Base-by-base conservation (phyloP, 2,888 invertebrate genomes). In the Bibio marci region DNA sequence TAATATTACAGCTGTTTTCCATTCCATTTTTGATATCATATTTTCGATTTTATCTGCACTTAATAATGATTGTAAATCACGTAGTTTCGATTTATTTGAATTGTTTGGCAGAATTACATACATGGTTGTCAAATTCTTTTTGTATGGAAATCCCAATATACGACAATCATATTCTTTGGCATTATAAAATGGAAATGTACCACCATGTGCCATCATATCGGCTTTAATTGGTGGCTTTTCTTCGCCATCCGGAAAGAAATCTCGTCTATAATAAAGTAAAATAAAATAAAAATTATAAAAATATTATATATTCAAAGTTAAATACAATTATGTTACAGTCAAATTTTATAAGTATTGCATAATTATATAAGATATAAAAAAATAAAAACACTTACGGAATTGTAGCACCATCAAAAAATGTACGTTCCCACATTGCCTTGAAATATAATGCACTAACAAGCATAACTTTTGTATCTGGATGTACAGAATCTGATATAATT, bases 371-470 rank as follows among this genome's bases (percentile, higher is more conserved):
- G 31, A 37, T 19, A n/a, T 26, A 30, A 33, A 18, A 11, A 25
- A 2, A 11, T 18, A 19, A 22, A 18, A 36, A 12, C 11, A 38
- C 39, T 47, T 52, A 66, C 66, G 55, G 58, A 48, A 53, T 56
- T 0, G 76, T 76, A 5, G 57, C 53, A 2, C 56, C 57, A 0
- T 55, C 54, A 14, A 68, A 58, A 50, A 79, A 80, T 15, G 72
- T 67, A 22, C 65, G 61, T 45, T 73, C 68, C 80, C 80, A 80
- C 66, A 55, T 51, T 10, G 51, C 61, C 47, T 54, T 59, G 45
- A 80, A 80, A 50, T 76, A 78, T 28, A 79, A 54, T 0, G 76
- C 73, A 45, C 73, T 76, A 8, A 71, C 68, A 35, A 78, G 55
- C 13, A 78, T 67, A 22, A 76, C 60, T 28, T 58, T 67, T 1